phyloP scores from a whole-genome alignment of 2,797 vertebrate species.

The Manis pentadactyla region DNA sequence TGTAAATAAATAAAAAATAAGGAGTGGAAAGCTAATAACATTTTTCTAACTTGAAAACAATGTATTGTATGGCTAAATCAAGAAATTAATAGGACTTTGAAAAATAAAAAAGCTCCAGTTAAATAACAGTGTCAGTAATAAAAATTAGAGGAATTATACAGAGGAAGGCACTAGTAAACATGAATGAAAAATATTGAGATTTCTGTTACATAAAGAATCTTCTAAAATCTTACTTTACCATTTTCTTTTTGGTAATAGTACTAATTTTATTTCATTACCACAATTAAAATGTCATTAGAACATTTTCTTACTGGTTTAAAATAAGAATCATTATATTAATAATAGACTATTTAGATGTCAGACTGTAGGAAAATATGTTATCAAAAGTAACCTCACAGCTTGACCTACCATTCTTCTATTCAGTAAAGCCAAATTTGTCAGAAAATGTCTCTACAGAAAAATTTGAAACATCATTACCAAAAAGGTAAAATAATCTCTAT shows the following conservation, averaged over 20 bases:
- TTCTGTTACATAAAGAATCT: slow-evolving; percentile 31
- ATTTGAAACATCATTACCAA: slow-evolving; percentile 36
- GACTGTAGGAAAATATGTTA: neutral
- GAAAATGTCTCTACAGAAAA: slow-evolving; percentile 48
- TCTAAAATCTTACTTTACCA: neutral
- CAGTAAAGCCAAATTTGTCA: slow-evolving; percentile 55
- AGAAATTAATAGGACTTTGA: slow-evolving; percentile 1
- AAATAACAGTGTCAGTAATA: neutral
- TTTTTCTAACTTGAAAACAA: slow-evolving; percentile 63
- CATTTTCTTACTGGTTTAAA: slow-evolving; percentile 50
- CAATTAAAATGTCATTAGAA: slow-evolving; percentile 49
- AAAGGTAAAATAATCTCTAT: slow-evolving; percentile 27
- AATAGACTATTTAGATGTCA: slow-evolving; percentile 47
- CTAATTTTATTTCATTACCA: slow-evolving; percentile 41
- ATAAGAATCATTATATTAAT: slow-evolving; percentile 2
- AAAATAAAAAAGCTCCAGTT: slow-evolving; percentile 34
- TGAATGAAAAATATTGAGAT: neutral
- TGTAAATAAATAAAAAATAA: slow-evolving; percentile 37
- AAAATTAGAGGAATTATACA: neutral
- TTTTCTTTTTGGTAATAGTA: slow-evolving; percentile 17
- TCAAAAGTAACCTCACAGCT: slow-evolving; percentile 30
- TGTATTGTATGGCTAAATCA: neutral
- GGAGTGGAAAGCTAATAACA: slow-evolving; percentile 29
- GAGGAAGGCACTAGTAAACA: neutral
- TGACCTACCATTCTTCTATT: slow-evolving; percentile 51